Evolutionary conservation across 2,888 invertebrate species (phyloP).

Genomic region (Rhynchonema sp.): DNA sequence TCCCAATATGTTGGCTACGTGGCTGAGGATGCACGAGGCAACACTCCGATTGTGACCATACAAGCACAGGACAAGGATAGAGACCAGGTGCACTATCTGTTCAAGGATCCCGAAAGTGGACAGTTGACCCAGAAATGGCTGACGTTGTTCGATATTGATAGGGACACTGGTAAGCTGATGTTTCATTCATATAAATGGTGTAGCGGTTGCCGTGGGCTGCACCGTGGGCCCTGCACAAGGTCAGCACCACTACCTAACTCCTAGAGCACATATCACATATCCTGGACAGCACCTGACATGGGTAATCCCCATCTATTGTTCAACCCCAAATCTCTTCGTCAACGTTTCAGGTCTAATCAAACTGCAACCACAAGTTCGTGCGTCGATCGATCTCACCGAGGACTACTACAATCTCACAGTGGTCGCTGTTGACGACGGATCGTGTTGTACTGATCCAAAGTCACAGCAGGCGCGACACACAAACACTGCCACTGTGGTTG

Average conservation of each 20-base stretch:
- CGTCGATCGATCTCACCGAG: constrained; percentile 13
- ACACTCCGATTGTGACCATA: constrained; percentile 7
- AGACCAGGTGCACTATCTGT: constrained; percentile 16
- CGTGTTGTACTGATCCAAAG: constrained; percentile 48
- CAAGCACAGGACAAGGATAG: constrained; percentile 19
- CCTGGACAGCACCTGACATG: too few relatives aligned
- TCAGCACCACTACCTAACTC: too few relatives aligned
- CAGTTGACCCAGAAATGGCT: constrained; percentile 10
- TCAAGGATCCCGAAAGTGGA: not conserved
- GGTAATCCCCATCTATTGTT: too few relatives aligned
- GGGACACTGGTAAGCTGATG: constrained; percentile 16
- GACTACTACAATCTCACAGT: constrained; percentile 50
- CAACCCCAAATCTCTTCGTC: too few relatives aligned
- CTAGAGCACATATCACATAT: too few relatives aligned
- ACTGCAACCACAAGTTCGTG: constrained; percentile 27
- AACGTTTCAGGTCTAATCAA: constrained; percentile 20
- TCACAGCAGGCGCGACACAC: constrained; percentile 10
- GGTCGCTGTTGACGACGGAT: constrained; percentile 89
- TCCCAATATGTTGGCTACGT: constrained; percentile 20
- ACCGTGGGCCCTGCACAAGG: too few relatives aligned
- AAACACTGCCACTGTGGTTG: constrained; percentile 15
- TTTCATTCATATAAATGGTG: not conserved
- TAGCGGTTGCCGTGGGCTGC: too few relatives aligned
- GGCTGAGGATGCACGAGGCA: constrained; percentile 24
- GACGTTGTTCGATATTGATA: constrained; percentile 20